Conservation (phyloP, 2,113 vertebrate species). For the Scatophagus argus region DNA sequence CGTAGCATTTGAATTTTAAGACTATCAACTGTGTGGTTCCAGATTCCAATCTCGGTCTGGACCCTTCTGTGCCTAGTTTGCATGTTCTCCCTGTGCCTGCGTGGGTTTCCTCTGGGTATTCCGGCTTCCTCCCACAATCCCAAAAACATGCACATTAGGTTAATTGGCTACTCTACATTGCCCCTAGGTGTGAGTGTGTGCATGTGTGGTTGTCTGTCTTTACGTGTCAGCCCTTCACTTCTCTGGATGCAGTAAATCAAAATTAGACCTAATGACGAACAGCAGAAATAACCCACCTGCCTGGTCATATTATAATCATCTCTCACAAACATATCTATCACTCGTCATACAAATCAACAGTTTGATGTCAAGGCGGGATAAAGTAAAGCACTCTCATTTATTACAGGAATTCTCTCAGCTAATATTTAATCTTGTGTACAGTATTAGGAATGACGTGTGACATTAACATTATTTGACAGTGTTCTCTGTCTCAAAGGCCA, state of each 20-base stretch:
- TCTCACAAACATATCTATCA: constrained; percentile 25
- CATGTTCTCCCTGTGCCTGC: too few relatives aligned
- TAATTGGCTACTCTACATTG: too few relatives aligned
- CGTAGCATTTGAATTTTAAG: constrained; percentile 37
- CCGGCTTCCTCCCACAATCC: too few relatives aligned
- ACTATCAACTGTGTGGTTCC: constrained; percentile 52
- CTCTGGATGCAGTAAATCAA: too few relatives aligned
- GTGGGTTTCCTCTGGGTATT: too few relatives aligned
- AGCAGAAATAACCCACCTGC: constrained; percentile 34
- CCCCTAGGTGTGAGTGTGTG: too few relatives aligned
- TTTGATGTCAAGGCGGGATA: constrained; percentile 5
- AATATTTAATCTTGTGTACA: constrained; percentile 41
- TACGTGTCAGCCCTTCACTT: too few relatives aligned
- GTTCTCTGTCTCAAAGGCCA: constrained; percentile 28
- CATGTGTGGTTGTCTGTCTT: too few relatives aligned
- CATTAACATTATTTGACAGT: constrained; percentile 61
- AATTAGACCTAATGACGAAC: constrained; percentile 23
- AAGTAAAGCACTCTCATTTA: constrained; percentile 14
- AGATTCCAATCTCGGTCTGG: too few relatives aligned
- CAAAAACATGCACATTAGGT: too few relatives aligned
- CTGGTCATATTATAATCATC: constrained; percentile 33
- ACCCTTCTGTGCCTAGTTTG: too few relatives aligned
- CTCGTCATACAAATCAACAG: constrained; percentile 38
- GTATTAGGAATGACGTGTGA: constrained; percentile 45
- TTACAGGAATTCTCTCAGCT: constrained; percentile 43